Evolutionary conservation across 2,113 vertebrate species (phyloP), one percentile per base, ranked within the genome.

Genomic region (Patagioenas fasciata): DNA sequence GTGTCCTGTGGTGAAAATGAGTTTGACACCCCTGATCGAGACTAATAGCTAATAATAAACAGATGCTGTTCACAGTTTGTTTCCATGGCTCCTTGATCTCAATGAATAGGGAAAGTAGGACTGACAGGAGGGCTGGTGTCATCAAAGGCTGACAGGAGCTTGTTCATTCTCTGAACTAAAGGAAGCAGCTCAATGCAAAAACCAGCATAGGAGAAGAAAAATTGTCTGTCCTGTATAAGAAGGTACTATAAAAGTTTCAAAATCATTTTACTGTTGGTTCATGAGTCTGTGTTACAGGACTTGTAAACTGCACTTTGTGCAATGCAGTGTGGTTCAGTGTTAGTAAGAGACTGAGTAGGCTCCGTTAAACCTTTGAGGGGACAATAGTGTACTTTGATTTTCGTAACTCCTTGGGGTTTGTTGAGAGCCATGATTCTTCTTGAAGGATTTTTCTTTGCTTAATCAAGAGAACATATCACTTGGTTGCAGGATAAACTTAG

Each of bases 301-400:
- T 17, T 51, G 11, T 48, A 15, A 19, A 32, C 32, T 9, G 34
- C 20, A 18, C 34, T 42, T 15, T 11, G 24, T 13, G 44, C 31
- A 57, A 0, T 29, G 44, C 50, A 21, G 12, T 0, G 0, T 47
- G 44, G 56, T 13, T 67, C 70, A n/a, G 44, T 1, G 0, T n/a
- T 51, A 50, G 26, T 13, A 50, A 60, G 14, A 19, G 12, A 40
- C 50, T 15, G 19, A 10, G 6, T 10, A 18, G 60, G 38, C 36
- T 70, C 40, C 31, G 29, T 61, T 32, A 62, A 66, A 57, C 10
- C 38, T 85, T 78, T 26, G 36, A 61, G 16, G 28, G 7, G 2
- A 15, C 11, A 67, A 13, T 3, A 11, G 15, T 66, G 23, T 53
- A 10, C 29, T 81, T 74, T 26, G 17, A 20, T 60, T 47, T 90